phyloP scores from a whole-genome alignment of 2,797 vertebrate genomes.

The Lepus townsendii region DNA sequence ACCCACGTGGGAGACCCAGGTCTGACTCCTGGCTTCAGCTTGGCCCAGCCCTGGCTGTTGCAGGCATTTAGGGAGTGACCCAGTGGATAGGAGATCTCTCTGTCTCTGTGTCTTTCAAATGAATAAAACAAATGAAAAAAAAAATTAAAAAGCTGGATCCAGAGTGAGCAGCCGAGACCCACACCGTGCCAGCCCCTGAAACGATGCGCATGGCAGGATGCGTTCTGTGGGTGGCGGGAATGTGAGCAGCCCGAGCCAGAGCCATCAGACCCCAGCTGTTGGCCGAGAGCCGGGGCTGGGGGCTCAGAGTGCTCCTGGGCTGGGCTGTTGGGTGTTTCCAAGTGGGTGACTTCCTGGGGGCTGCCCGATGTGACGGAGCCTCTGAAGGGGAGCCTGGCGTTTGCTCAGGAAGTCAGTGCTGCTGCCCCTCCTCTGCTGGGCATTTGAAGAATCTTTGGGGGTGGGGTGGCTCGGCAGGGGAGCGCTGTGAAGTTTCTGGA shows the following conservation, averaged over 20 bases:
- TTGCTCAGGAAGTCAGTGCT: fast-evolving
- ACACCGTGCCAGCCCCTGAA: not conserved
- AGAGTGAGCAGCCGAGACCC: too few relatives aligned
- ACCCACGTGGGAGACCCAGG: too few relatives aligned
- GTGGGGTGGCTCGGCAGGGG: not conserved
- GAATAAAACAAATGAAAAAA: too few relatives aligned
- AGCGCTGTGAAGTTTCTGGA: fast-evolving
- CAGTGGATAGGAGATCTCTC: too few relatives aligned
- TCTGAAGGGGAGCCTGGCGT: not conserved
- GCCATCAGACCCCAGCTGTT: not conserved
- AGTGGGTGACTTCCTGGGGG: not conserved
- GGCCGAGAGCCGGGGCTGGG: not conserved
- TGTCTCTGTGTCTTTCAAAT: too few relatives aligned
- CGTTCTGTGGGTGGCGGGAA: not conserved
- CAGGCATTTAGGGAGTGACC: too few relatives aligned
- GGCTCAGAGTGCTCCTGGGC: not conserved
- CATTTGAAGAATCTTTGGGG: not conserved
- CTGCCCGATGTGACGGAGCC: not conserved
- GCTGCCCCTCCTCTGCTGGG: not conserved
- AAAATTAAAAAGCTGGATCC: too few relatives aligned
- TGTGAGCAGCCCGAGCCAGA: not conserved
- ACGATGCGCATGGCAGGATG: not conserved
- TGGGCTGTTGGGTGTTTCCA: not conserved
- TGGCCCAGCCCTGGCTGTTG: too few relatives aligned
- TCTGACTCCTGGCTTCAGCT: too few relatives aligned